These are phyloP conservation scores for Loris lydekkerianus DNA, from an alignment of 2,797 vertebrate genomes.

Conservation along the genomic window DNA sequence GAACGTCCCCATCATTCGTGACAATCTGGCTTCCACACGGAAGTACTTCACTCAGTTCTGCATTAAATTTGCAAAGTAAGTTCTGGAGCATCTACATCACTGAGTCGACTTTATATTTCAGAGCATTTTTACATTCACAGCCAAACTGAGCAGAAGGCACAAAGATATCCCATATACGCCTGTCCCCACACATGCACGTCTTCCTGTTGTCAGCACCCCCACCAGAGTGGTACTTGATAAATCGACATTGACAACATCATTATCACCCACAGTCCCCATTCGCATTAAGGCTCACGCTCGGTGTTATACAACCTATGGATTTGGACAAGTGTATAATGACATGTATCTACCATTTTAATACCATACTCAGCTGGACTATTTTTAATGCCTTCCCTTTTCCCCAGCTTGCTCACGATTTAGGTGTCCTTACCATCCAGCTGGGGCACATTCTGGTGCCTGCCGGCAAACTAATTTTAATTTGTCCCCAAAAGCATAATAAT, in stretches of 20 bases:
- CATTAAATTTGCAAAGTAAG: slow-evolving; percentile 99
- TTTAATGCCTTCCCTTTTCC: neutral
- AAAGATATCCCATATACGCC: neutral
- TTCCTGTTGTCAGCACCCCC: neutral
- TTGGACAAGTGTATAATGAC: neutral
- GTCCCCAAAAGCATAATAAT: neutral
- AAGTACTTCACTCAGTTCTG: slow-evolving; percentile 99
- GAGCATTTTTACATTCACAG: neutral
- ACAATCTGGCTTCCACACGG: slow-evolving; percentile 97
- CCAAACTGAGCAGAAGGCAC: neutral
- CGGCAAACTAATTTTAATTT: neutral
- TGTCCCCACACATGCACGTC: no score
- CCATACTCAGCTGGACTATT: neutral
- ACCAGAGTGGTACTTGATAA: neutral
- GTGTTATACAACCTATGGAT: neutral
- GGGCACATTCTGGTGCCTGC: slow-evolving; percentile 7
- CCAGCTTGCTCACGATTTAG: neutral
- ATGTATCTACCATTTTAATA: neutral
- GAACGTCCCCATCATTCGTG: slow-evolving; percentile 98
- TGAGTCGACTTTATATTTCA: neutral
- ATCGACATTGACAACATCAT: neutral
- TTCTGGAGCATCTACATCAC: slow-evolving; percentile 46
- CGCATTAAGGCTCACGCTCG: neutral
- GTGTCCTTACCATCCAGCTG: neutral
- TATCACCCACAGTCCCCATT: neutral